Conservation (phyloP, 2,888 invertebrate species). For the Palloptera scutellata region DNA sequence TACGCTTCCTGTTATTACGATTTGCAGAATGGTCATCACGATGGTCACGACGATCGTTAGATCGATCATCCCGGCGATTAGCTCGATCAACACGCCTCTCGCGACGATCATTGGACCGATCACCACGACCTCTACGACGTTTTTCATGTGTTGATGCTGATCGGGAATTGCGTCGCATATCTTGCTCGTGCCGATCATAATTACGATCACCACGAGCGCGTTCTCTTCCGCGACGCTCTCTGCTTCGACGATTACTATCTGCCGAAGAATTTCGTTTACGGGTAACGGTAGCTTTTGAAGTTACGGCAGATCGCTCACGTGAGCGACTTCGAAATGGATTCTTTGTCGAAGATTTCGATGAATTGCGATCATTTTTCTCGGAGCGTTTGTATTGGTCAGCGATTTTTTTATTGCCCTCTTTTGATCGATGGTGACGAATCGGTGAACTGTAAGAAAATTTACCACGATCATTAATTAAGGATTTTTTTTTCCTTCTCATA, state of each 20-base stretch:
- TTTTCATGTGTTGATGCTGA: constrained; percentile 19
- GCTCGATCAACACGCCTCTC: constrained; percentile 12
- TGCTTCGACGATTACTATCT: constrained; percentile 36
- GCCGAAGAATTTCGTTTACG: constrained; percentile 45
- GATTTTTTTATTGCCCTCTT: constrained; percentile 36
- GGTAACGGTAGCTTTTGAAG: constrained; percentile 22
- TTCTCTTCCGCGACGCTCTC: constrained; percentile 20
- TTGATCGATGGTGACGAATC: constrained; percentile 26
- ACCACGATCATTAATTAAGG: constrained; percentile 1
- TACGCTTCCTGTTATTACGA: too few relatives aligned
- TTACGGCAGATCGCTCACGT: constrained; percentile 46
- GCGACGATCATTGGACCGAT: constrained; percentile 4
- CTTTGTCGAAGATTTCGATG: constrained; percentile 37
- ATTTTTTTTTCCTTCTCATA: neutral
- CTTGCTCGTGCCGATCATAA: constrained; percentile 7
- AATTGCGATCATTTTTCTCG: constrained; percentile 19
- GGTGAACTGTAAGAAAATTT: constrained; percentile 47
- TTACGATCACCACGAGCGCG: constrained; percentile 23
- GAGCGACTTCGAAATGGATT: constrained; percentile 56
- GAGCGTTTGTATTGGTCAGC: neutral
- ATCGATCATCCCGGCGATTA: constrained; percentile 8
- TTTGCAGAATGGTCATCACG: constrained; percentile 17
- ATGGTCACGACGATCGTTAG: constrained; percentile 10
- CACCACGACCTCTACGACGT: constrained; percentile 16
- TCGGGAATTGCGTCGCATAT: constrained; percentile 29